Evolutionary conservation across 2,797 vertebrate species (phyloP), one percentile per base, ranked within the genome.

Genomic region (Todus mexicanus): DNA sequence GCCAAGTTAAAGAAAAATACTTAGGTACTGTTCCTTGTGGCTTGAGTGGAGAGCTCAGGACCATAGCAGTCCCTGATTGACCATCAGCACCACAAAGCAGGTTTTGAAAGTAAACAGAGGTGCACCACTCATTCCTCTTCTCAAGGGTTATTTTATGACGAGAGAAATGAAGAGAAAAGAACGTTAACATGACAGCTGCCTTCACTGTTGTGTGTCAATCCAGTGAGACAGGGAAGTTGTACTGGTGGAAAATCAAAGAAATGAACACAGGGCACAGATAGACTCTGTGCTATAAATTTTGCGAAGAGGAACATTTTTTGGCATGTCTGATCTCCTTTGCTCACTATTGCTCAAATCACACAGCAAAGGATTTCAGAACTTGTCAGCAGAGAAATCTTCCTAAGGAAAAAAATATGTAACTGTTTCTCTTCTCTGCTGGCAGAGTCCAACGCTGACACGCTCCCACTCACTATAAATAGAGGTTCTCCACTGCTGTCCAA

Each of bases 381-480:
- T 92, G 87, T 94, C 90, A 95, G 89, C 73, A 57, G 37, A 89
- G 76, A 94, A 87, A 65, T 68, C 86, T 80, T 96, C 60, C 76
- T 12, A 33, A 86, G 66, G 92, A 92, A 76, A 81, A 76, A 74
- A 53, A 31, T 1, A 77, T 15, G 40, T 16, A 85, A 89, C 51
- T 50, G 43, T 84, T 70, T 70, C 43, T 75, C 25, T 42, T 38
- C 17, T 89, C 29, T 48, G 51, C 63, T 92, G 87, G 79, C 82
- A 84, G 63, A 37, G 74, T 50, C 87, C 76, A 60, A 70, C 25
- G 0, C 83, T 45, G 73, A 70, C 80, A 66, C 16, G 6, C 81
- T 45, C 72, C 82, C 59, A n/a, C 71, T 72, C 59, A 11, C 94
- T 95, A 89, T 96, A 93, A 95, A 94, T 83, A 94, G 93, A 92